phyloP scores from a whole-genome alignment of 35 echinoderm and acorn worm species.

The Ophiothrix spiculata region DNA sequence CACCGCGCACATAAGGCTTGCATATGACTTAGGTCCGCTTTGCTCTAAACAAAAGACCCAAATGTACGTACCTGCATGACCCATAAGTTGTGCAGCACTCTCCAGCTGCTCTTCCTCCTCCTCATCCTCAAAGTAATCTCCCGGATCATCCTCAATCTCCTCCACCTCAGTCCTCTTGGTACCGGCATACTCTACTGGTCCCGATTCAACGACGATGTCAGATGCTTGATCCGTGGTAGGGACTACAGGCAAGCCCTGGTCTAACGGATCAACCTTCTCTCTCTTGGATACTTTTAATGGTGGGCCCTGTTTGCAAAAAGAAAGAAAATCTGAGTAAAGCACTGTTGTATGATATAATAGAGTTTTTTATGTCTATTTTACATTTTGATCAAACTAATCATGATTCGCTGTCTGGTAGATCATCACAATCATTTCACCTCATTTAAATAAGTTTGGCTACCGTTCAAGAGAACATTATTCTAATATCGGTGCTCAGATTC shows the following conservation, averaged over 20 bases:
- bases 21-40: not conserved
- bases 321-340: no score
- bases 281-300: conserved; percentile 18
- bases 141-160: conserved; percentile 46
- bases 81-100: conserved; percentile 64
- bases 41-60: no score
- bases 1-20: not conserved
- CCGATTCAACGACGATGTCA: conserved; percentile 73
- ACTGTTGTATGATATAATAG: no score
- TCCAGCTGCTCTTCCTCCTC: conserved; percentile 42
- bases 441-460: no score
- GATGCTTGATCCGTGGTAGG: not conserved
- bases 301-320: conserved; percentile 14
- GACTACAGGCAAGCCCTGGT: not conserved
- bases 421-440: no score
- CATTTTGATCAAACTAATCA: no score
- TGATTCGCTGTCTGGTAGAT: no score
- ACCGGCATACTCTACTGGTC: conserved; percentile 72
- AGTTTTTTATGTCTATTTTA: no score
- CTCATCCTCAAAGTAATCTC: conserved; percentile 50
- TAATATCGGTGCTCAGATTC: no score
- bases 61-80: conserved; percentile 33
- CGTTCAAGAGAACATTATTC: no score
- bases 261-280: not conserved
- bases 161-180: conserved; percentile 30